phyloP scores from a whole-genome alignment of 1,140 invertebrate species.

The Marisa cornuarietis region DNA sequence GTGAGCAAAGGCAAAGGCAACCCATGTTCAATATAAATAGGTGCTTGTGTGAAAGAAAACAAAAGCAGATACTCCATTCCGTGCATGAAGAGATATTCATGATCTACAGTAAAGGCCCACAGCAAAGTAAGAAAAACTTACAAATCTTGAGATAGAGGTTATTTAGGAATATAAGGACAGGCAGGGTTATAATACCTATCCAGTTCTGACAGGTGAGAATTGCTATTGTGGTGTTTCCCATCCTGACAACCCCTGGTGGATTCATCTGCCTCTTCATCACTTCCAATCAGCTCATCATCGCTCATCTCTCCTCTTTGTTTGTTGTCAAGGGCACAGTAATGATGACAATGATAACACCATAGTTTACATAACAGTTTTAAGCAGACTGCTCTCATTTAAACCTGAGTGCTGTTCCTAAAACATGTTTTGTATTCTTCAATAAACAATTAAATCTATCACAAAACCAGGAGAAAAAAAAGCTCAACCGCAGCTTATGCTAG shows the following conservation, averaged over 20 bases:
- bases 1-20: neutral
- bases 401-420: no score
- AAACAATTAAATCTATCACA: no score
- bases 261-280: conserved; percentile 3
- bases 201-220: neutral
- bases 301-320: conserved; percentile 4
- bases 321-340: neutral
- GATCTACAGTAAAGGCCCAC: no score
- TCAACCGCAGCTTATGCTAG: no score
- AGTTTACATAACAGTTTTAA: neutral
- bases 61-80: neutral
- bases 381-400: no score
- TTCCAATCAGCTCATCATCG: conserved; percentile 14
- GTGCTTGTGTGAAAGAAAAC: neutral
- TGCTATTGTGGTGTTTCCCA: neutral
- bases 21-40: neutral
- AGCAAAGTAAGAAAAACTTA: no score
- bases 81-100: neutral
- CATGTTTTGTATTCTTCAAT: no score
- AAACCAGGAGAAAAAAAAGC: no score
- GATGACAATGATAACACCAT: neutral
- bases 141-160: no score
- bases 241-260: neutral
- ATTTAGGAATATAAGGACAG: neutral
- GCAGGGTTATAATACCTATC: neutral